Conservation (phyloP, 2,113 vertebrate species). For the Grantiella picta region DNA sequence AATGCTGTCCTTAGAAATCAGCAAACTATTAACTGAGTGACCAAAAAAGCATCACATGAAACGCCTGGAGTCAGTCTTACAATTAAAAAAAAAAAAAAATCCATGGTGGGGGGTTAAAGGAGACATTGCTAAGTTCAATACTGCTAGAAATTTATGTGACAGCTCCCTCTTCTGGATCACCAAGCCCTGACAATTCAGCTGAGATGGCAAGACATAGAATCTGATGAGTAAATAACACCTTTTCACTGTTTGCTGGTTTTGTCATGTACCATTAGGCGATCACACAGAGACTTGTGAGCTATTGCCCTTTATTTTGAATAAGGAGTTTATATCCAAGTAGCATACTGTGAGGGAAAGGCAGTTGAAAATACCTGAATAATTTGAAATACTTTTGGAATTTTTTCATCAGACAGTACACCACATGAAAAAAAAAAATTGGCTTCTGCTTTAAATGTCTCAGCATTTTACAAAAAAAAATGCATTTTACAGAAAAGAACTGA, state of each 20-base stretch:
- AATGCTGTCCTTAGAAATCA: neutral
- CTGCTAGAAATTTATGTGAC: slow-evolving; percentile 20
- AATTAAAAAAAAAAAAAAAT: neutral
- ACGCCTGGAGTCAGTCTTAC: neutral
- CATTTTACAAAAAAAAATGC: neutral
- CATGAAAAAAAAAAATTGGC: neutral
- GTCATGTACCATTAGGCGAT: neutral
- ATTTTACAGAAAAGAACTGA: neutral
- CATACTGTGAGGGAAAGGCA: neutral
- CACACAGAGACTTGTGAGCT: neutral
- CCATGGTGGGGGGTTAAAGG: neutral
- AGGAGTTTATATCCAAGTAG: neutral
- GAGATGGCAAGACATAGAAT: neutral
- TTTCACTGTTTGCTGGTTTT: neutral
- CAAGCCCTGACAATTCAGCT: neutral
- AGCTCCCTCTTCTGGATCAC: slow-evolving; percentile 60
- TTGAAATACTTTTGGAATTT: neutral
- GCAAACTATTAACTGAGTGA: neutral
- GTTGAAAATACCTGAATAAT: neutral
- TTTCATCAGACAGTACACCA: neutral
- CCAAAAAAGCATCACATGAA: neutral
- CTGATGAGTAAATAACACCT: neutral
- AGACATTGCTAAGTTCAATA: neutral
- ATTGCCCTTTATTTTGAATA: neutral
- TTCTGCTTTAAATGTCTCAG: neutral